Evolutionary conservation across 2,797 vertebrate species (phyloP), one percentile per base, ranked within the genome.

Genomic region (Acomys russatus): DNA sequence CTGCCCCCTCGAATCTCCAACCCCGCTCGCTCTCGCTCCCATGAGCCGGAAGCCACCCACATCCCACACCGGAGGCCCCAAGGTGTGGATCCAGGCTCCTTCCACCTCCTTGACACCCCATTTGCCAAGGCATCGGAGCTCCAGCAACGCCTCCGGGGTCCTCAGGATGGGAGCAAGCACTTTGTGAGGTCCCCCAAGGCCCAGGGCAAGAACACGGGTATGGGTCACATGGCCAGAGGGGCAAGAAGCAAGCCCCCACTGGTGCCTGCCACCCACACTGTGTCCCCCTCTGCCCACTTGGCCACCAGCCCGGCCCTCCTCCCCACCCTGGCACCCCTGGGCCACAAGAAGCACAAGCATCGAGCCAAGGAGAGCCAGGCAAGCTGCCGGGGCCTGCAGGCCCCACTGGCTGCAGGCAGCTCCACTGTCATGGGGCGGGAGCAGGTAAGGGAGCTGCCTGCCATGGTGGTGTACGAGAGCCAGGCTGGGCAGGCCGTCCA

Each of bases 291-390:
- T 0, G 94, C 98, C 2, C 98, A 99, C 35, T 97, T 99, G 70
- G 98, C 98, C 54, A 98, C 99, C 95, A 98, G 98, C 96, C 98
- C 98, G 10, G 99, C 98, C 10, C 99, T 99, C 68, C 99, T 99
- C 22, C 99, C 99, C 98, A 98, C 98, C 92, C 98, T 99, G 96
- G 99, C 99, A 20, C 98, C 99, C 22, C 99, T 99, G 8, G 99
- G 99, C 82, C 99, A 99, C 98, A 99, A 99, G 97, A 99, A 99
- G 91, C 99, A 99, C 98, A 99, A 99, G 98, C 99, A 99, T 98
- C 99, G 99, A 79, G 98, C 98, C 85, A 99, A 99, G 98, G 99
- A 99, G 93, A 98, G 97, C 94, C 99, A 99, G 66, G 98, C 98
- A 88, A 99, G 98, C 96, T 99, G 99, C 98, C 98, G 99, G 97